phyloP scores from a whole-genome alignment of 23 tunicate genomes.

The Ascidia mentula region DNA sequence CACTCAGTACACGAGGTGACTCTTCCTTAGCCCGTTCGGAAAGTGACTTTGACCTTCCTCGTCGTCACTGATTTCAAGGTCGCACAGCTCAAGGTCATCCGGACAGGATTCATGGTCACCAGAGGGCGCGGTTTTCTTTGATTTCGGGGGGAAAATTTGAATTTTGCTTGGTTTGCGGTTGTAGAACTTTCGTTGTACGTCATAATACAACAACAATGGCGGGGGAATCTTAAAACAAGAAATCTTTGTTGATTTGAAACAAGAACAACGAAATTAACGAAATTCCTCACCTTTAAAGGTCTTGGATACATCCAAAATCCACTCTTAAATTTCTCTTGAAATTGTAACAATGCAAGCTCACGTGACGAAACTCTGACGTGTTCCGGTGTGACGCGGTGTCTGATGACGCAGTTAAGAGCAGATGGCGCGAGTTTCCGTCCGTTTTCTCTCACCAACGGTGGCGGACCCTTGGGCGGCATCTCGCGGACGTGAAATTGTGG shows the following conservation, averaged over 20 bases:
- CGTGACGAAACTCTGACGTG: background rate
- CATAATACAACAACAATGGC: background rate
- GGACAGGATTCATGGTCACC: background rate
- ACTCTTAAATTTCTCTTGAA: background rate
- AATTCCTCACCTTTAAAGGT: background rate
- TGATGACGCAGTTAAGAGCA: background rate
- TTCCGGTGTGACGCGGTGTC: background rate
- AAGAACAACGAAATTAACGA: background rate
- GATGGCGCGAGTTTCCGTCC: background rate
- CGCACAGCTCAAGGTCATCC: slow-evolving; percentile 28
- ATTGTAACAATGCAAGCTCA: background rate
- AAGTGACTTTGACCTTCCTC: slow-evolving; percentile 22
- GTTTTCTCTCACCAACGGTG: background rate
- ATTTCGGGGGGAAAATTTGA: slow-evolving; percentile 8
- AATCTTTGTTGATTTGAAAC: background rate
- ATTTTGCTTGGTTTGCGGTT: background rate
- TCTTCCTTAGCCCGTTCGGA: background rate
- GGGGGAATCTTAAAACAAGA: background rate
- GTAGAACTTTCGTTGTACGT: background rate
- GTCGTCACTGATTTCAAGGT: slow-evolving; percentile 56
- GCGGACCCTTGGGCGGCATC: background rate
- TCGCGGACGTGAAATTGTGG: background rate
- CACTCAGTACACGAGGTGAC: background rate
- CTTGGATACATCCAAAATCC: background rate
- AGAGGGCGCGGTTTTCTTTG: background rate